Base-by-base conservation (phyloP, 2,797 vertebrate species). In the Zenarchopterus dispar region DNA sequence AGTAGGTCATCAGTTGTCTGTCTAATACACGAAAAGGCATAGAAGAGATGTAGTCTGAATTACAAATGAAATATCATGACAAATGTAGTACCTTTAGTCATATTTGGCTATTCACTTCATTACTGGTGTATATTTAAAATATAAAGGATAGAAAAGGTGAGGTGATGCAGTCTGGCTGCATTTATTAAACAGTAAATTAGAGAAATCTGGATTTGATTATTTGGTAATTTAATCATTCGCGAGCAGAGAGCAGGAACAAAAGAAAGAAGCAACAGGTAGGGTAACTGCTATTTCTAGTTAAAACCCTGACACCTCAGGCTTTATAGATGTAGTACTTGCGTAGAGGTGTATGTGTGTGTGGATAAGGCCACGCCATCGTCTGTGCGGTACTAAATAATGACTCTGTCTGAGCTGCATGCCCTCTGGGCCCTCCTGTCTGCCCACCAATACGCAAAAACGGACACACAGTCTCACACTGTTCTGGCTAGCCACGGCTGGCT, bases 351-450 rank as follows among this genome's bases (percentile, higher is more conserved):
- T 31, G 31, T 48, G 26, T 62, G 33, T 47, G 54, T 41, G 21
- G 39, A 13, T 84, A 77, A 83, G 80, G 73, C 80, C 73, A 74
- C 19, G 33, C 42, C 59, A 46, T 83, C 70, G 70, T 85, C 81
- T 80, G 80, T 82, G 78, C 86, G 84, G 81, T 84, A 88, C 85
- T 82, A 90, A 91, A 91, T 91, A 90, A 91, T 91, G 85, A 89
- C 80, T 89, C 73, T 81, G 87, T 90, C 87, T 90, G 87, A 85
- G 85, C 80, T 56, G 59, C 6, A 51, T 78, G 77, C 84, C 88
- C 86, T 85, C 81, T 82, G 83, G 89, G 89, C 66, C 72, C 76
- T 86, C 72, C 76, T 76, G 81, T 84, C 85, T 85, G 62, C 73
- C 44, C 72, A 67, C 79, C 72, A 49, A 67, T 67, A 53, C 58